A percentile compares a stretch with the other conserved stretches of the same genome.
Evolutionary conservation across 2,888 invertebrate species (phyloP).

Genomic region (Agapetus fuscipes): DNA sequence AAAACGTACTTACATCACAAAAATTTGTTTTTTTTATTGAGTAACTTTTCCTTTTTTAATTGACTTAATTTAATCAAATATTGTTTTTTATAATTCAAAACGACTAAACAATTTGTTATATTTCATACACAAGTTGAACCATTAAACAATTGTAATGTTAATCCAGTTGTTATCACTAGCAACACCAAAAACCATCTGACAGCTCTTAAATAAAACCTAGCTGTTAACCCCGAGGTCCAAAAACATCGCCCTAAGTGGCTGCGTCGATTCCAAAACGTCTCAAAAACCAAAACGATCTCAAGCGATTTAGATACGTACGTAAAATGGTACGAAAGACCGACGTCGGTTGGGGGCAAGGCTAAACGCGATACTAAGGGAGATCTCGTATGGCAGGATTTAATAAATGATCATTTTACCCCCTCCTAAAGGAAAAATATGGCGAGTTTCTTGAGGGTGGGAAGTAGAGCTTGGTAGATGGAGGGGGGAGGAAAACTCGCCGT

Average conservation of each 20-base stretch:
- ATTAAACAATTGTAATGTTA: too few species aligned
- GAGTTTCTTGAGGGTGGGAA: constrained; percentile 4
- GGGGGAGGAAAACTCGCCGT: constrained; percentile 3
- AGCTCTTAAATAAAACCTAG: constrained; percentile 10
- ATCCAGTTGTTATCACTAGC: too few species aligned
- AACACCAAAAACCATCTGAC: constrained; percentile 13
- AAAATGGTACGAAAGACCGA: too few species aligned
- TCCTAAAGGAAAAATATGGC: constrained; percentile 28
- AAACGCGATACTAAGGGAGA: not conserved
- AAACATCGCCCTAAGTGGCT: too few species aligned
- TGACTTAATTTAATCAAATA: too few species aligned
- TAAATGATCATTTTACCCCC: constrained; percentile 22
- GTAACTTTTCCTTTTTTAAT: too few species aligned
- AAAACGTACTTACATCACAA: too few species aligned
- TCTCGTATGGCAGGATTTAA: constrained; percentile 12
- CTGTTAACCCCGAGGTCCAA: constrained; percentile 8
- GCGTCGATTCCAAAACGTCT: constrained; percentile 1
- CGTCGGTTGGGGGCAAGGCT: not conserved
- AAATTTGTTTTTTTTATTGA: too few species aligned
- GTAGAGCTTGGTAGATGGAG: constrained; percentile 5
- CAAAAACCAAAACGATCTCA: not conserved
- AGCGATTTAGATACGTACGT: not conserved
- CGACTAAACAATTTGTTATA: too few species aligned
- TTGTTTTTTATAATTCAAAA: too few species aligned
- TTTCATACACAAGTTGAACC: too few species aligned